A percentile compares a stretch with the other conserved stretches of the same genome.
These are phyloP conservation scores for Chalcis sispes DNA, from an alignment of 2,888 invertebrate genomes.

Conservation along the genomic window DNA sequence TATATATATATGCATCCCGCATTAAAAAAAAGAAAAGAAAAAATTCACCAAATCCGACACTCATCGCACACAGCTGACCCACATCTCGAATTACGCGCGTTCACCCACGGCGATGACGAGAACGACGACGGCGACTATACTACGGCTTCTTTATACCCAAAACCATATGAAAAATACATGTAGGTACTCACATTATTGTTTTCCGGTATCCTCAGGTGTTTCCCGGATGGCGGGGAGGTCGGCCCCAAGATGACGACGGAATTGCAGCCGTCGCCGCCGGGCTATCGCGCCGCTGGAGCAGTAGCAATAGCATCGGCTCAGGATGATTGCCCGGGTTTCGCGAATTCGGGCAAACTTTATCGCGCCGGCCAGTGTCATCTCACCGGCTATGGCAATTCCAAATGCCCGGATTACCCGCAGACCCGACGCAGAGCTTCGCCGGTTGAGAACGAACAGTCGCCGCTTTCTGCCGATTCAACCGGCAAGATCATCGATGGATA, in stretches of 20 bases:
- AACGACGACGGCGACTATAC: too few species aligned
- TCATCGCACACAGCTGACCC: constrained; percentile 10
- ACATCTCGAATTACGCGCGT: constrained; percentile 22
- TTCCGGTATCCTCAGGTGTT: constrained; percentile 66
- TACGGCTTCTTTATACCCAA: constrained; percentile 10
- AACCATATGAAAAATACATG: too few species aligned
- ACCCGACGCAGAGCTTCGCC: constrained; percentile 52
- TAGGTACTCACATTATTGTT: background rate
- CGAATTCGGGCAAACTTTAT: background rate
- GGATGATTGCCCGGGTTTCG: constrained; percentile 49
- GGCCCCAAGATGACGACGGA: constrained; percentile 76
- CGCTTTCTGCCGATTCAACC: constrained; percentile 56
- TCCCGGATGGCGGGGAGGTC: constrained; percentile 75
- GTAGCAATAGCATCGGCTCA: constrained; percentile 54
- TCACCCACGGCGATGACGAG: too few species aligned
- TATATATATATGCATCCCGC: too few species aligned
- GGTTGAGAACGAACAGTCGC: constrained; percentile 49
- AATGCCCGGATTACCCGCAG: constrained; percentile 58
- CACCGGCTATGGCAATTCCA: background rate
- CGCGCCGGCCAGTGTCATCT: constrained; percentile 3
- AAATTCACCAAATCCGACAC: background rate
- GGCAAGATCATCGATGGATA: constrained; percentile 62
- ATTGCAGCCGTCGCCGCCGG: constrained; percentile 74
- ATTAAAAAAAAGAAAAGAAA: too few species aligned
- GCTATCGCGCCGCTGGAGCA: constrained; percentile 70